phyloP scores from a whole-genome alignment of 1,140 invertebrate genomes.

The Ceratosolen solmsi region DNA sequence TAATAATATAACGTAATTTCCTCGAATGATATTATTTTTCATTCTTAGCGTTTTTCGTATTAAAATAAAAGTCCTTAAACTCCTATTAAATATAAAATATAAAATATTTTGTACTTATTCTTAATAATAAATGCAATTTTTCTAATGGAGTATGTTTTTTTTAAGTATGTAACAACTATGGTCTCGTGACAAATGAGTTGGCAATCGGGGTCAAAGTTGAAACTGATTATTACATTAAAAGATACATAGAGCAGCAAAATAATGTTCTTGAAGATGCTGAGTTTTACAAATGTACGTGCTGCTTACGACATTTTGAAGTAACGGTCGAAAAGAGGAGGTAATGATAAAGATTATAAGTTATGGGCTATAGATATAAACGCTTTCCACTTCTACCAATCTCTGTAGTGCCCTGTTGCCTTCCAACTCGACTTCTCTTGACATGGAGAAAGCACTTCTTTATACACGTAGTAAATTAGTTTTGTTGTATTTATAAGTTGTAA shows the following conservation, averaged over 20 bases:
- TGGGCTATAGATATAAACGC: slow-evolving; percentile 44
- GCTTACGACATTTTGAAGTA: slow-evolving; percentile 4
- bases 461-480: no score
- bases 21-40: no score
- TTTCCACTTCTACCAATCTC: not conserved
- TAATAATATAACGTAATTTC: no score
- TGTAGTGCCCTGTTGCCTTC: slow-evolving; percentile 20
- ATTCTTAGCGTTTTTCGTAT: no score
- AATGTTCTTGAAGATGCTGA: slow-evolving; percentile 26
- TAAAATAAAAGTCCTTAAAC: no score
- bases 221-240: slow-evolving; percentile 40
- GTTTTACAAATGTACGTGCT: slow-evolving; percentile 16
- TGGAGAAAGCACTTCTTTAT: not conserved
- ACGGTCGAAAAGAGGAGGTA: slow-evolving; percentile 31
- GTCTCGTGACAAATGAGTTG: slow-evolving; percentile 3
- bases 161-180: no score
- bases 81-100: no score
- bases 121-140: no score
- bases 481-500: no score
- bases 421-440: not conserved
- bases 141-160: no score
- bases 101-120: no score
- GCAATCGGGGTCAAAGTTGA: slow-evolving; percentile 43
- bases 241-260: slow-evolving; percentile 38
- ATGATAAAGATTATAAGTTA: slow-evolving; percentile 40